Evolutionary conservation across 2,797 vertebrate genomes (phyloP).

Genomic region (Pantherophis alleghaniensis): DNA sequence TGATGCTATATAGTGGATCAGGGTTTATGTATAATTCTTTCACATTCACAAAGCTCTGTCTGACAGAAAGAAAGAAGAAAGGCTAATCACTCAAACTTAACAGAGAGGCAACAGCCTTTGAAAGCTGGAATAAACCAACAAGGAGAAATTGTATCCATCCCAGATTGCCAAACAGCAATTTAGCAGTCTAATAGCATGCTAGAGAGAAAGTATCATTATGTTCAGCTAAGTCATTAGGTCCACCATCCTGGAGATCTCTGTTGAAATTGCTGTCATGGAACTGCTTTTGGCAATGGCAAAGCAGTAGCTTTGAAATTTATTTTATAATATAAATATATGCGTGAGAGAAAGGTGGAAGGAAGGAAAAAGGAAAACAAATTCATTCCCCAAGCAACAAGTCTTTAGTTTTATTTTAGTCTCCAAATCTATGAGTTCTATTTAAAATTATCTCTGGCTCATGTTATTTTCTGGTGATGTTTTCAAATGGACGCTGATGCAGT

Average conservation of each 20-base stretch:
- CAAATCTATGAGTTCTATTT: neutral
- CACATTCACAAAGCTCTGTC: neutral
- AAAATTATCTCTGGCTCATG: neutral
- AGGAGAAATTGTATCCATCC: neutral
- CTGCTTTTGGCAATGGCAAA: neutral
- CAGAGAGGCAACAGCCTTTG: neutral
- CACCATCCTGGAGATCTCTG: neutral
- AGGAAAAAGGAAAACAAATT: neutral
- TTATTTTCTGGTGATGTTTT: neutral
- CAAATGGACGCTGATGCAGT: neutral
- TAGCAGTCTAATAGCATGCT: neutral
- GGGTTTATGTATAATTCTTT: neutral
- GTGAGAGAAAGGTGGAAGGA: neutral
- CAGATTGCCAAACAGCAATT: neutral
- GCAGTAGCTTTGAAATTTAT: neutral
- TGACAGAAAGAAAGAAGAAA: neutral
- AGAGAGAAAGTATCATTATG: neutral
- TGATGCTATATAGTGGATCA: neutral
- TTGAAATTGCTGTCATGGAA: neutral
- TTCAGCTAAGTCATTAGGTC: neutral
- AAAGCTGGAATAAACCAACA: neutral
- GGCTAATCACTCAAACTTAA: neutral
- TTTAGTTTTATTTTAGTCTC: slow-evolving; percentile 5
- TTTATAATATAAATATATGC: neutral
- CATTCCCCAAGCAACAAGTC: neutral